Percentiles rank a stretch among this genome's conserved stretches.
Evolutionary conservation across 2,888 invertebrate species (phyloP).

Genomic region (Antheraea yamamai): DNA sequence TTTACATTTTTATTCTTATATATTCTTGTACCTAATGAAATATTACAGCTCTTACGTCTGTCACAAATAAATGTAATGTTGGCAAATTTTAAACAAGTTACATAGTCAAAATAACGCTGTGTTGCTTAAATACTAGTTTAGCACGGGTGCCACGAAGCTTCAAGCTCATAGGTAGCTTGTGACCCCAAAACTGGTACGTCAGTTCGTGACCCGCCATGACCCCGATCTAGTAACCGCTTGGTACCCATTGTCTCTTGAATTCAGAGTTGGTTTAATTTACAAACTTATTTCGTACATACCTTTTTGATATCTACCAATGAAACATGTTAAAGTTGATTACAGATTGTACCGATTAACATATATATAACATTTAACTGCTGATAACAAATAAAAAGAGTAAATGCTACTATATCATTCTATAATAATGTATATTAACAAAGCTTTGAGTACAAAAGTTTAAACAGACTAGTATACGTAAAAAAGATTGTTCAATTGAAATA

Average conservation of each 20-base stretch:
- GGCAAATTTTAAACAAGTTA: not conserved
- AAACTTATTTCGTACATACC: not conserved
- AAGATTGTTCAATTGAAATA: too few species aligned
- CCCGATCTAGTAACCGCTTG: slow-evolving; percentile 73
- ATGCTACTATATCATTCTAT: too few species aligned
- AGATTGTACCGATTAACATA: not conserved
- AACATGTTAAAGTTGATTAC: not conserved
- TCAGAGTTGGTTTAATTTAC: slow-evolving; percentile 49
- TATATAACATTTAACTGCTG: too few species aligned
- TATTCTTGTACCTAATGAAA: not conserved
- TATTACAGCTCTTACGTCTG: not conserved
- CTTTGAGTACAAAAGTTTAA: too few species aligned
- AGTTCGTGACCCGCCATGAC: slow-evolving; percentile 76
- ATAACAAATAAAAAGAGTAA: too few species aligned
- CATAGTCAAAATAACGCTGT: not conserved
- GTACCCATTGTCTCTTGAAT: slow-evolving; percentile 67
- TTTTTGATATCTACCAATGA: not conserved
- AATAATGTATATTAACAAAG: too few species aligned
- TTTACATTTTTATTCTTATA: too few species aligned
- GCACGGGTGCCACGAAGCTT: slow-evolving; percentile 17
- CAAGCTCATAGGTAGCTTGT: slow-evolving; percentile 54
- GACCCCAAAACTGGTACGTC: slow-evolving; percentile 67
- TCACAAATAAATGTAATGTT: not conserved
- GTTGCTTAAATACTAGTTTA: slow-evolving; percentile 19
- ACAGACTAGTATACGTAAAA: too few species aligned